Base-by-base conservation (phyloP, 2,888 invertebrate genomes). In the Plagiodera versicolora region DNA sequence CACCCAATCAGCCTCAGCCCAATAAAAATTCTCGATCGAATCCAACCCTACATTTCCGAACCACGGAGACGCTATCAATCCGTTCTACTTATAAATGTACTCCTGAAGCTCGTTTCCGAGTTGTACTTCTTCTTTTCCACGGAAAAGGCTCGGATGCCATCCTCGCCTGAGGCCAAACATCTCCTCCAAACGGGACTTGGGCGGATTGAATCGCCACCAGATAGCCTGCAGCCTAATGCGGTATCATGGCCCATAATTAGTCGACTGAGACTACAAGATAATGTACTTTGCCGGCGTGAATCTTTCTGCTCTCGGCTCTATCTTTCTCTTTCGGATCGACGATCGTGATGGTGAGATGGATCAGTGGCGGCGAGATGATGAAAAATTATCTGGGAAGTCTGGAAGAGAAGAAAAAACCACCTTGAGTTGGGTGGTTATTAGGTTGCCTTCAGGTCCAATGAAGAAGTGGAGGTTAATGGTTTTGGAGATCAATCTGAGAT, bases 221-320 rank as follows among this genome's bases (percentile, higher is more conserved):
- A 77, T 55, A 55, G 67, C 70, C 80, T 77, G 75, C 73, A 77
- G 82, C 80, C 82, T 82, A 81, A 82, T 81, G 81, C 81, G 81
- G 81, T 81, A 81, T 82, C 81, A 81, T 82, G 81, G 81, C 80
- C 81, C 75, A 81, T 82, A 82, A 82, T 82, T 82, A 82, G 82
- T 80, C 81, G 80, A 80, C 80, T 80, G 80, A 81, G 81, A 81
- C 80, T 82, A 82, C 82, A 82, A 82, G 82, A 82, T 82, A 82
- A 82, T 82, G 81, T 82, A 82, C 82, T 82, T 81, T 80, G 76
- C 78, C 77, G 74, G 80, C 79, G 80, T 81, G 81, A 82, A 82
- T 82, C 81, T 82, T 81, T 79, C 75, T 69, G 67, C 74, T 73
- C 74, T 73, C 73, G 70, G 70, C 9, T 32, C 35, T 53, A 74